Percentiles rank a stretch among this genome's conserved stretches.
Evolutionary conservation across 2,113 vertebrate genomes (phyloP).

Genomic region (Polyodon spathula): DNA sequence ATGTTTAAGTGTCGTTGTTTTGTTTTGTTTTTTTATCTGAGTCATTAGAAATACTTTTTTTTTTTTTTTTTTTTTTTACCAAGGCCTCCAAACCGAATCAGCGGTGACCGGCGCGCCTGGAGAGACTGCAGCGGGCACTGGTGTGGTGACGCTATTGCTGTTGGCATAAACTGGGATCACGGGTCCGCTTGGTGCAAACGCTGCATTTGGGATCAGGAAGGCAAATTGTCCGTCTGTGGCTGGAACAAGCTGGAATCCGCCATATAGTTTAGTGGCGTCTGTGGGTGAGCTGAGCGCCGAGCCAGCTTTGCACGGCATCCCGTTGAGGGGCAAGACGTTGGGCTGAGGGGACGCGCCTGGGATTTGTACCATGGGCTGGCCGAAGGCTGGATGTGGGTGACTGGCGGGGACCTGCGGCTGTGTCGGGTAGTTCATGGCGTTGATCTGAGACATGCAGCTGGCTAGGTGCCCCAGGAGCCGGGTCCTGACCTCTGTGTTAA

Average conservation of each 20-base stretch:
- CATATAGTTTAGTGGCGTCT: slow-evolving; percentile 75
- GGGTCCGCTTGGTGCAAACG: slow-evolving; percentile 76
- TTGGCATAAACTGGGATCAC: slow-evolving; percentile 85
- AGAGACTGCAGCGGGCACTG: slow-evolving; percentile 54
- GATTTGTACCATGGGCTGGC: slow-evolving; percentile 77
- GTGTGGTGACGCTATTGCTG: slow-evolving; percentile 60
- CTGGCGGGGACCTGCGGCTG: slow-evolving; percentile 67
- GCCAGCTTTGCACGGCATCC: slow-evolving; percentile 74
- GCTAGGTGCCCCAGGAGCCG: slow-evolving; percentile 90
- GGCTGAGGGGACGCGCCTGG: slow-evolving; percentile 63
- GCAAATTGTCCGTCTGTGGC: slow-evolving; percentile 95
- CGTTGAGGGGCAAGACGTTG: slow-evolving; percentile 63
- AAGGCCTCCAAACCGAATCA: slow-evolving; percentile 94
- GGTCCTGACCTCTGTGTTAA: slow-evolving; percentile 92
- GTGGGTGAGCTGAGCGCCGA: slow-evolving; percentile 48
- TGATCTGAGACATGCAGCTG: slow-evolving; percentile 97
- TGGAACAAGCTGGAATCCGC: slow-evolving; percentile 92
- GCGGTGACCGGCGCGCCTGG: slow-evolving; percentile 68
- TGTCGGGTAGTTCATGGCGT: slow-evolving; percentile 86
- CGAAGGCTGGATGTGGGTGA: slow-evolving; percentile 67
- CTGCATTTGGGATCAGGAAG: slow-evolving; percentile 86
- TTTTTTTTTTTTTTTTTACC: slow-evolving; percentile 56
- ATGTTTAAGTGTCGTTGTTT: no score
- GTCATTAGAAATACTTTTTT: slow-evolving; percentile 43
- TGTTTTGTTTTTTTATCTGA: no score